These are phyloP conservation scores for Saccostrea echinata DNA, from an alignment of 1,140 invertebrate genomes.

Conservation along the genomic window DNA sequence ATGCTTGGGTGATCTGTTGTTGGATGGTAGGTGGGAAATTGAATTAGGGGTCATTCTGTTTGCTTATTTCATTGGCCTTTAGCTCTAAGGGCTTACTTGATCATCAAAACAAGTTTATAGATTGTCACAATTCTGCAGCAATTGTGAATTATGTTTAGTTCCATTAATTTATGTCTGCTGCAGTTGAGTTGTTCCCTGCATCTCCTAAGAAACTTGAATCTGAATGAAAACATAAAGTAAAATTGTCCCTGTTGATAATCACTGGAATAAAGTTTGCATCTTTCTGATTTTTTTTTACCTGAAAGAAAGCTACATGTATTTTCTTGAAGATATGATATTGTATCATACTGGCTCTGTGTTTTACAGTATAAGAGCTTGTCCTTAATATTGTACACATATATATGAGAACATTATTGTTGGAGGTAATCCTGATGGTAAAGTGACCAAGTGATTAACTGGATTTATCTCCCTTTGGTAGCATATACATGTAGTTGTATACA, in stretches of 20 bases:
- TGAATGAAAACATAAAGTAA: background rate
- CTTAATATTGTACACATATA: too few relatives aligned
- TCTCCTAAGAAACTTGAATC: background rate
- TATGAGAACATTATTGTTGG: too few relatives aligned
- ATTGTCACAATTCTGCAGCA: background rate
- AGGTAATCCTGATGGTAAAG: too few relatives aligned
- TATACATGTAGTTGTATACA: too few relatives aligned
- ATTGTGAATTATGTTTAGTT: background rate
- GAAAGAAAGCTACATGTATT: too few relatives aligned
- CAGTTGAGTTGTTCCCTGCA: background rate
- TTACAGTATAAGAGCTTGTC: too few relatives aligned
- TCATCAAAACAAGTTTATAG: background rate
- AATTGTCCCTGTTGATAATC: too few relatives aligned
- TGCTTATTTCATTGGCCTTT: background rate
- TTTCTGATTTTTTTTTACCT: too few relatives aligned
- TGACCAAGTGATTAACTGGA: background rate
- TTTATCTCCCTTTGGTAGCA: slow-evolving; percentile 7
- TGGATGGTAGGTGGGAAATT: background rate
- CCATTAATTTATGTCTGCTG: background rate
- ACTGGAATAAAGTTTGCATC: too few relatives aligned
- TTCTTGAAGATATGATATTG: too few relatives aligned
- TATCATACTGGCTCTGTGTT: too few relatives aligned
- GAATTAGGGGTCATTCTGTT: slow-evolving; percentile 14
- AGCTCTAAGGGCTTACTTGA: background rate
- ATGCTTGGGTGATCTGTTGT: slow-evolving; percentile 17